These are phyloP conservation scores for Drosophila sucinea DNA, from an alignment of 1,140 invertebrate genomes.

Conservation along the genomic window DNA sequence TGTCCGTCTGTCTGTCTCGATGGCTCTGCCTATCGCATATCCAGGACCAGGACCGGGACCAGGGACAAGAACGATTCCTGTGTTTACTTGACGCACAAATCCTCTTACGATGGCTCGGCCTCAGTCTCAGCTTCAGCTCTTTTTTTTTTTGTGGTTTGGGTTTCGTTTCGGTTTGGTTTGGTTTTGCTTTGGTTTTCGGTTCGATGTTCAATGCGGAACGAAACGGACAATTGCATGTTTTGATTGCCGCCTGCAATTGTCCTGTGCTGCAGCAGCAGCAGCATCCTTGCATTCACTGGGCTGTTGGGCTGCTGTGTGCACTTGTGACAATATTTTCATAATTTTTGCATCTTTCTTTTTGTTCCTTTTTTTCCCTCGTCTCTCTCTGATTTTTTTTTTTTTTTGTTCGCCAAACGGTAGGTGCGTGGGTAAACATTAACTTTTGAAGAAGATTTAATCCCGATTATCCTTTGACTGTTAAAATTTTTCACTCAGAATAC, in stretches of 20 bases:
- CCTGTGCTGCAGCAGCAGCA: slow-evolving; percentile 39
- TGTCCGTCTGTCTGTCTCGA: slow-evolving; percentile 20
- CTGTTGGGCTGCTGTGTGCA: slow-evolving; percentile 55
- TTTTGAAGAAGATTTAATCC: slow-evolving; percentile 82
- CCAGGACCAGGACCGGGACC: slow-evolving; percentile 3
- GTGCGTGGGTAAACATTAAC: slow-evolving; percentile 82
- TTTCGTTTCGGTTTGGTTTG: slow-evolving; percentile 34
- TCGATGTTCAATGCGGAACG: slow-evolving; percentile 65
- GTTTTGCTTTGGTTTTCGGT: slow-evolving; percentile 46
- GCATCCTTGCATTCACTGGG: slow-evolving; percentile 13
- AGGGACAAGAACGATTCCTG: slow-evolving; percentile 45
- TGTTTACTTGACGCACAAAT: slow-evolving; percentile 80
- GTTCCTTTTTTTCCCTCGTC: slow-evolving; percentile 18
- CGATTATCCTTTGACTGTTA: slow-evolving; percentile 79
- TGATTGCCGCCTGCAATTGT: slow-evolving; percentile 81
- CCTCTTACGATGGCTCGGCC: slow-evolving; percentile 66
- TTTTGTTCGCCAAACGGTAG: slow-evolving; percentile 67
- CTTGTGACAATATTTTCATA: slow-evolving; percentile 82
- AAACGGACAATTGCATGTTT: slow-evolving; percentile 78
- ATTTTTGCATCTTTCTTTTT: slow-evolving; percentile 78
- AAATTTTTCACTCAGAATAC: slow-evolving; percentile 76
- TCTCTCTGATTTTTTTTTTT: background rate
- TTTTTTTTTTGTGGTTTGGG: slow-evolving; percentile 18
- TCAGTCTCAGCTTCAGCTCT: slow-evolving; percentile 34
- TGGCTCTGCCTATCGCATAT: slow-evolving; percentile 22